Evolutionary conservation across 2,113 vertebrate genomes (phyloP).

Genomic region (human): DNA sequence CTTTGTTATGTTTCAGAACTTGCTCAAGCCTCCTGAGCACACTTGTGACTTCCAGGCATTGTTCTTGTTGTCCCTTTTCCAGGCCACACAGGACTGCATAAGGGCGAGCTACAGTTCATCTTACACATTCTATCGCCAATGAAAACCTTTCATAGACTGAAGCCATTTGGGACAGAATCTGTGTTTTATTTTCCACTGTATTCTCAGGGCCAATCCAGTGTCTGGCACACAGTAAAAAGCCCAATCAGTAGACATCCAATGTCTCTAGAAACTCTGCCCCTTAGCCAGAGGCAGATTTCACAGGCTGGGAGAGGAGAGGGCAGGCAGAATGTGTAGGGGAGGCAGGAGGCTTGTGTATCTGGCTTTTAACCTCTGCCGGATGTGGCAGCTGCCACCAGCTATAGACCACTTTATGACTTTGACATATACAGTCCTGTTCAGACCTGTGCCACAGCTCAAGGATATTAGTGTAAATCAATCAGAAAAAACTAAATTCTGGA

Average conservation of each 20-base stretch:
- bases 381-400: not conserved
- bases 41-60: not conserved
- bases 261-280: not conserved
- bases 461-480: not conserved
- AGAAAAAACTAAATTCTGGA: not conserved
- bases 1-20: not conserved
- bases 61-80: not conserved
- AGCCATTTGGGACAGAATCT: not conserved
- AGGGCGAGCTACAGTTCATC: not conserved
- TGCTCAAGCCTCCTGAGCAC: not conserved
- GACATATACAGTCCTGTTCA: not conserved
- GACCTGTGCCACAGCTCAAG: not conserved
- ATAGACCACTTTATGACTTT: not conserved
- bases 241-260: not conserved
- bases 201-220: not conserved
- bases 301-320: not conserved
- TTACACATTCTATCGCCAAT: not conserved
- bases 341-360: not conserved
- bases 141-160: not conserved
- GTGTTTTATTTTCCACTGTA: not conserved
- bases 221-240: not conserved
- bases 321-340: not conserved
- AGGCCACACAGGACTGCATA: not conserved
- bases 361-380: not conserved
- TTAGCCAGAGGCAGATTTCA: not conserved